Evolutionary conservation across 2,113 vertebrate species (phyloP), one percentile per base, ranked within the genome.

Genomic region (Eudyptes chrysolophus): DNA sequence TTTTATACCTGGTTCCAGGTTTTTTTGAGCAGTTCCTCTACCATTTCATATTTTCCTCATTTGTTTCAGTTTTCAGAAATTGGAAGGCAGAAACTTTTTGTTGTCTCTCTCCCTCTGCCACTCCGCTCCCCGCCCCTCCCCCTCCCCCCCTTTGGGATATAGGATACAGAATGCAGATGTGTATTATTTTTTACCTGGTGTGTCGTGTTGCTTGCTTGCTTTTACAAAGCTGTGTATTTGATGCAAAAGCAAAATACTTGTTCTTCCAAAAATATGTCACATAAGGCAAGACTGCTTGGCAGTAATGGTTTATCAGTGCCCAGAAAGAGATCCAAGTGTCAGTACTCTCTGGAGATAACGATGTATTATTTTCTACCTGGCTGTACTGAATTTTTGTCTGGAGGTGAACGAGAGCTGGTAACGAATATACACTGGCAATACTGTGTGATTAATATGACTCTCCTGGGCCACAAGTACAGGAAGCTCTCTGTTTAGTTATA

Each of bases 111-210:
- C 12, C 48, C 15, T 30, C 11, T 34, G 42, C 14, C 42, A 2
- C 12, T 26, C 11, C 13, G 3, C 2, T 3, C 3, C 10, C 1
- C 3, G 4, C 7, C 7, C 13, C 5, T 2, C 1, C 3, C 11
- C 1, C 3, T 36, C 36, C 6, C 7, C 7, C 32, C 11, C 1
- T 60, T 38, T 46, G 64, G 15, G 10, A 58, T 68, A 51, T 46
- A 68, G 15, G 10, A 58, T 68, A 51, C 6, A 48, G 27, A 72
- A 55, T 51, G 81, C 36, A 46, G 21, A 16, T 5, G 1, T 38
- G 16, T 75, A 26, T 70, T 61, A 16, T 62, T 87, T 89, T 77
- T 90, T 19, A 44, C 14, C 5, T 66, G 18, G 9, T 57, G 10
- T 34, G 10, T 81, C 2, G 4, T 81, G 10, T 74, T 57, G 22